Evolutionary conservation across 2,888 invertebrate genomes (phyloP), one percentile per base, ranked within the genome.

Genomic region (Pristionchus maxplancki): DNA sequence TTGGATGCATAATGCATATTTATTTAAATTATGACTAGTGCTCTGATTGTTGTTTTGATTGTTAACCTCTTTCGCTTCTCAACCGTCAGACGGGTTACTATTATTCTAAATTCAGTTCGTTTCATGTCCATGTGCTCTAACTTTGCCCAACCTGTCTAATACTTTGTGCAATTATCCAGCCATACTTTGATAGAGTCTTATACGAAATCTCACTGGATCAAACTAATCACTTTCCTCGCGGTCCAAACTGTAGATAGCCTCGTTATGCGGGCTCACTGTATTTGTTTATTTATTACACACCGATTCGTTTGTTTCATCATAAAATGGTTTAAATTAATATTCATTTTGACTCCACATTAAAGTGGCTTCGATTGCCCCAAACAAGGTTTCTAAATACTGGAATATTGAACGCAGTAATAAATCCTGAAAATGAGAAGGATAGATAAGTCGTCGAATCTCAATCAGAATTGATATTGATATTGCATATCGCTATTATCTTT

Each of bases 111-210:
- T 78, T 78, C 78, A 78, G 78, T 78, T 78, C 48, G 34, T 78
- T 78, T 78, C 44, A 44, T 78, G 9, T 78, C 44, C 48, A 44
- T 78, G 78, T 78, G 78, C 78, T 78, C 78, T 78, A 78, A 78
- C 78, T 78, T 78, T 78, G 78, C 44, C 44, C 44, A 48, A 37
- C 37, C 28, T 78, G n/a, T 48, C 78, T 78, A 78, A 44, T 78
- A 78, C 78, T 78, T 78, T 78, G 78, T 78, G 78, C 78, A 78
- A 78, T 78, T 78, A 40, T n/a, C 44, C 24, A 40, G 78, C 78
- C 78, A 78, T 78, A 78, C 44, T 20, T 78, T 40, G 78, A 78
- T 78, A 44, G 78, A 78, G 34, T 74, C 74, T 74, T 34, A 74
- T 78, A 48, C 44, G 78, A 44, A 78, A 78, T 78, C 78, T 78